Evolutionary conservation across 2,113 vertebrate genomes (phyloP).

Genomic region (Myrmecophaga tridactyla): DNA sequence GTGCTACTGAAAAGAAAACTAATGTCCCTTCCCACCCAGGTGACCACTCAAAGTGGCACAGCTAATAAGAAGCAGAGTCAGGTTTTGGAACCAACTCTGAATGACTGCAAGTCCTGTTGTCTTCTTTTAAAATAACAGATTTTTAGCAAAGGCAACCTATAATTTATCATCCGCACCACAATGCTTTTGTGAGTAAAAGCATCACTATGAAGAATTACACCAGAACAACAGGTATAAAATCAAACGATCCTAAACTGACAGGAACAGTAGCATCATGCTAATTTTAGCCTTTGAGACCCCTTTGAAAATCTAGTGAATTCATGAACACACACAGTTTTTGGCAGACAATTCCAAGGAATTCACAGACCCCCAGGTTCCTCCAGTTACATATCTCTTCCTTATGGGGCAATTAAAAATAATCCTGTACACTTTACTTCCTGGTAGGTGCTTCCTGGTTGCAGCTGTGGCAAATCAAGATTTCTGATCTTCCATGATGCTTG

Average conservation of each 20-base stretch:
- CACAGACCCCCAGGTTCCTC: background rate
- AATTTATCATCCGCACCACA: background rate
- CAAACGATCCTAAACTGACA: background rate
- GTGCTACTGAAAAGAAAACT: background rate
- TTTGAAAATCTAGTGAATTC: slow-evolving; percentile 16
- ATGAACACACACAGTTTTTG: background rate
- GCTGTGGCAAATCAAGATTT: background rate
- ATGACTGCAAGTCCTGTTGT: background rate
- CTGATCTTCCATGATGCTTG: slow-evolving; percentile 86
- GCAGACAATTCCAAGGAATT: slow-evolving; percentile 28
- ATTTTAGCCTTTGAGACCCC: slow-evolving; percentile 14
- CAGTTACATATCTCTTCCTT: background rate
- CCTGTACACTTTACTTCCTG: too few relatives aligned
- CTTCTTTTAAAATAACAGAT: background rate
- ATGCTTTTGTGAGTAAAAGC: background rate
- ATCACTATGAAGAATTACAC: background rate
- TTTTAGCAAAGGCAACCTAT: background rate
- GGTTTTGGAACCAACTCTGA: background rate
- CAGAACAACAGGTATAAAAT: background rate
- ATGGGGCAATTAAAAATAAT: slow-evolving; percentile 37
- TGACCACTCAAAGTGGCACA: background rate
- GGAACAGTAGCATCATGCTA: background rate
- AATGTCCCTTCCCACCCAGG: background rate
- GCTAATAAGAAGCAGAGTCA: background rate
- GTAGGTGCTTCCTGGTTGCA: too few relatives aligned